Evolutionary conservation across 2,797 vertebrate genomes (phyloP), one percentile per base, ranked within the genome.

Genomic region (Lagorchestes hirsutus): DNA sequence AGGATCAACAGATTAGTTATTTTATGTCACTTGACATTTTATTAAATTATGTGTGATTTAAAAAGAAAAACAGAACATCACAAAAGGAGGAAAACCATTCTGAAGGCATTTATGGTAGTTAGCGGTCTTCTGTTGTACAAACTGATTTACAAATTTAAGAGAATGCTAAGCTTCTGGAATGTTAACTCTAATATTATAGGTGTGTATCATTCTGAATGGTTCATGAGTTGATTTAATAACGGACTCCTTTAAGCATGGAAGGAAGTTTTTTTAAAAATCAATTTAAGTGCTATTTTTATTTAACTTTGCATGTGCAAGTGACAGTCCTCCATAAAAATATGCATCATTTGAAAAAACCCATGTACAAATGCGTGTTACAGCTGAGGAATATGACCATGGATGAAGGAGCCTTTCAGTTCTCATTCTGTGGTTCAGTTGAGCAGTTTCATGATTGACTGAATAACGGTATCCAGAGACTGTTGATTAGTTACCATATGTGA

Each of bases 41-140:
- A 24, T 91, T 91, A 91, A 95, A 40, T 92, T 92, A 40, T 90
- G 27, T 59, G 55, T 94, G 16, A 91, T 92, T 96, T 29, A 92
- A 56, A 96, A 95, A 74, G 18, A 8, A 62, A 46, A 91, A 54
- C 8, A 59, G n/a, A n/a, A 57, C 8, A 92, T 94, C 22, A 3
- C 90, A 31, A 59, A 90, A 91, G 34, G 58, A 92, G 46, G 18
- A 58, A 93, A 22, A 40, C 91, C 93, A 93, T 46, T 90, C 13
- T 94, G 29, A 55, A 90, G 10, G 93, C 55, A 95, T 90, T 94
- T 67, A 91, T 87, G 22, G 13, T 93, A 31, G 31, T 93, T 67
- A 11, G 93, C 5, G n/a, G 34, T 56, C 57, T 93, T 92, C 16
- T 52, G 31, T 95, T 96, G n/a, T 55, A 52, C 82, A 59, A 55